Conservation (phyloP, 2,888 invertebrate genomes). For the Ochropacha duplaris region DNA sequence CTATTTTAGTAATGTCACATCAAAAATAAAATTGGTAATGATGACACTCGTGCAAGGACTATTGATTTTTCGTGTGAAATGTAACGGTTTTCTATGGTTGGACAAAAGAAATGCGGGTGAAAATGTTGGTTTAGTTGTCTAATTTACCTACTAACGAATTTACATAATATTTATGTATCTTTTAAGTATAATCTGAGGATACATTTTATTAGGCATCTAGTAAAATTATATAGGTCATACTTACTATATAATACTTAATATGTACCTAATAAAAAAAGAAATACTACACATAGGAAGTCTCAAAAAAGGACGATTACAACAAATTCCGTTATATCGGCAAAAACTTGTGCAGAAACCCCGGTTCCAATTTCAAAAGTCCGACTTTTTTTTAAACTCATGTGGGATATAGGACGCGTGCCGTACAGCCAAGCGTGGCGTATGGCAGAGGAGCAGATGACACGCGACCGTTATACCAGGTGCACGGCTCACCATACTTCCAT, state of each 20-base stretch:
- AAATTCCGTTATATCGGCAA: conserved; percentile 32
- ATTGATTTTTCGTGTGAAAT: conserved; percentile 51
- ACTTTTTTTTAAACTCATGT: conserved; percentile 30
- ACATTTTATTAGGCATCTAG: too few relatives aligned
- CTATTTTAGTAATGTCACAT: neutral
- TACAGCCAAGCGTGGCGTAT: conserved; percentile 77
- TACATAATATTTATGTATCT: too few relatives aligned
- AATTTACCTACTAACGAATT: too few relatives aligned
- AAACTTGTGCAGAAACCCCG: conserved; percentile 25
- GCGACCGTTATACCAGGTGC: conserved; percentile 82
- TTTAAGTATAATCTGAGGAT: too few relatives aligned
- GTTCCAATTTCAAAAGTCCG: conserved; percentile 32
- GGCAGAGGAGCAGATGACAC: conserved; percentile 78
- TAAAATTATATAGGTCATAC: too few relatives aligned
- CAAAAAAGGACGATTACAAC: conserved; percentile 8
- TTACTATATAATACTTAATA: too few relatives aligned
- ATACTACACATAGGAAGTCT: neutral
- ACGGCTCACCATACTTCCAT: conserved; percentile 32
- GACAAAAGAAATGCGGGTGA: conserved; percentile 24
- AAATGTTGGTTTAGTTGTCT: neutral
- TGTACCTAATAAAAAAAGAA: too few relatives aligned
- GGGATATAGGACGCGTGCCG: conserved; percentile 62
- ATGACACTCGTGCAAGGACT: conserved; percentile 45
- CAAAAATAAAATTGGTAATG: conserved; percentile 28
- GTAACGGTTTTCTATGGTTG: conserved; percentile 64